A percentile compares a stretch with the other conserved stretches of the same genome.
These are phyloP conservation scores for Xiphophorus couchianus DNA, from an alignment of 2,113 vertebrate species.

Conservation along the genomic window DNA sequence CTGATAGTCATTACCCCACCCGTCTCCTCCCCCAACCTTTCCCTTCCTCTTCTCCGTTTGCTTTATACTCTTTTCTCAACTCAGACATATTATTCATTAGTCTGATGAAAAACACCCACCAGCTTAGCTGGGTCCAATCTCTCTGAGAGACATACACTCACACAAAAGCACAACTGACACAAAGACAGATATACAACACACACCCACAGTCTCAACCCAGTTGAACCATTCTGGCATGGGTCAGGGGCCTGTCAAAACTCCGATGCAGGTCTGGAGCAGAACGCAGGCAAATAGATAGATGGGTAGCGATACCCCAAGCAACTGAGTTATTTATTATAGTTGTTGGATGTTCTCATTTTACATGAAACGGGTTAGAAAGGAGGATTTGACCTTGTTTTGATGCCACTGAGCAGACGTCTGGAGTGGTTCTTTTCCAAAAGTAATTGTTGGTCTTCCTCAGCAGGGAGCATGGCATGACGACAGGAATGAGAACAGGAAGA, in stretches of 20 bases:
- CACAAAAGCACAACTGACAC: constrained; percentile 7
- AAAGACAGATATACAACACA: constrained; percentile 18
- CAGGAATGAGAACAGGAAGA: constrained; percentile 48
- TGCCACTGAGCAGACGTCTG: constrained; percentile 65
- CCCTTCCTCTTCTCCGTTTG: constrained; percentile 57
- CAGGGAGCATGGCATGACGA: constrained; percentile 22
- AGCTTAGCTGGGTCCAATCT: constrained; percentile 38
- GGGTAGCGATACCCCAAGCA: constrained; percentile 47
- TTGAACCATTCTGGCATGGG: constrained; percentile 71
- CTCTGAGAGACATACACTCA: constrained; percentile 8
- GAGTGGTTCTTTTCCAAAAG: constrained; percentile 53
- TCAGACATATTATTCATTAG: constrained; percentile 80
- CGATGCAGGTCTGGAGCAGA: constrained; percentile 72
- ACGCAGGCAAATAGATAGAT: constrained; percentile 35
- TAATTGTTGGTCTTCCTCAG: constrained; percentile 46
- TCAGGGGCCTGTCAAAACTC: constrained; percentile 77
- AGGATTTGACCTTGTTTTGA: constrained; percentile 42
- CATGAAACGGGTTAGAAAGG: constrained; percentile 27
- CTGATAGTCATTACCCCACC: constrained; percentile 79
- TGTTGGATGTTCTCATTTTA: constrained; percentile 23
- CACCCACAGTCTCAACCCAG: constrained; percentile 46
- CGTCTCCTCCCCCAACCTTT: constrained; percentile 38
- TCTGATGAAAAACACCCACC: constrained; percentile 80
- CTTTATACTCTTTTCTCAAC: constrained; percentile 68
- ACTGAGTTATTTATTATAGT: constrained; percentile 31